Evolutionary conservation across 1,140 invertebrate species (phyloP), one percentile per base, ranked within the genome.

Genomic region (Lamellibrachia luymesi): DNA sequence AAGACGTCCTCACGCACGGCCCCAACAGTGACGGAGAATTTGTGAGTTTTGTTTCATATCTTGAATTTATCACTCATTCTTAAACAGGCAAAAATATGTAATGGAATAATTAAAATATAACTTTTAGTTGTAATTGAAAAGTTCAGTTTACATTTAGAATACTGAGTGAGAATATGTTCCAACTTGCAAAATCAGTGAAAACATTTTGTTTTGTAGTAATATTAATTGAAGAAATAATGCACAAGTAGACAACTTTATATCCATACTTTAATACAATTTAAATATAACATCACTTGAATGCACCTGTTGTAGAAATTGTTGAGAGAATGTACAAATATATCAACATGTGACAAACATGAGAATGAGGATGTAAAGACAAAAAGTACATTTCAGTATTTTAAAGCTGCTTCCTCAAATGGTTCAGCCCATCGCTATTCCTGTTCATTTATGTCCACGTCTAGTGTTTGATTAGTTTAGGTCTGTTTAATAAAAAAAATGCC

Each of bases 1-100:
- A 96, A 90, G 95, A 96, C 92, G 95, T 96, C 89, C 95, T 93
- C n/a, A 91, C 93, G 25, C 93, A 92, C 38, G 93, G 92, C 38
- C 93, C 94, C 7, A 93, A 93, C 80, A 52, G 91, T 8, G 94
- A 93, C 49, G 94, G 93, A 92, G 93, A 93, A 94, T 94, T 93
- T 93, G 94, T 93, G 89, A 92, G 94, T 93, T 89, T 49, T 93
- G 25, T 93, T 93, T 93, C 49, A 6, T 93, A 50, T 49, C 25
- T 80, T 10, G 6, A 80, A 80, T 80, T 80, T 80, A 80, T 17
- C 13, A 22, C 25, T 4, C 25, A 80, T 80, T 38, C 38, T 38
- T 38, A 4, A 80, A 0, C 13, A 17, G 64, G 64, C 17, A 22
- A 4, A 80, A 22, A 80, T 22, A 80, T 22, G 17, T 80, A 80